phyloP scores from a whole-genome alignment of 2,113 vertebrate genomes.

The Morone chrysops region DNA sequence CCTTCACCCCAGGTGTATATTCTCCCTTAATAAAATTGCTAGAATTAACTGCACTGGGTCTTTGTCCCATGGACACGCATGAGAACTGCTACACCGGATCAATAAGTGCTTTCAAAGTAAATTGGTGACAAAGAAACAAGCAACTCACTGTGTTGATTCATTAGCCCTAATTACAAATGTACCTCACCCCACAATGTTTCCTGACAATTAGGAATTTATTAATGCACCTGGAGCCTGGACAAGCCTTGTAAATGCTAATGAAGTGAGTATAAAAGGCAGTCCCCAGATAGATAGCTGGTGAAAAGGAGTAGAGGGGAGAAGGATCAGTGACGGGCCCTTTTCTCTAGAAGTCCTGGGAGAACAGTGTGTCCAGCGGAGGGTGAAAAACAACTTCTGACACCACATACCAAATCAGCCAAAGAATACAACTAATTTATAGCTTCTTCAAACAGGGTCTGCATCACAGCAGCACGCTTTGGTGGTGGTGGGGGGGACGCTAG shows the following conservation, averaged over 20 bases:
- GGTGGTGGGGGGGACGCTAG: not conserved
- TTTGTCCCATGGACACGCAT: slow-evolving; percentile 18
- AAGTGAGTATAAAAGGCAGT: slow-evolving; percentile 50
- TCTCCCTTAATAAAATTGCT: slow-evolving; percentile 28
- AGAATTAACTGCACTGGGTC: slow-evolving; percentile 38
- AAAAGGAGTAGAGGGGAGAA: slow-evolving; percentile 54
- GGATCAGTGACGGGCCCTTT: slow-evolving; percentile 72
- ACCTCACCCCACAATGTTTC: slow-evolving; percentile 39
- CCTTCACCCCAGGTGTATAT: slow-evolving; percentile 29
- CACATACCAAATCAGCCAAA: slow-evolving; percentile 63
- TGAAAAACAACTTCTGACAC: slow-evolving; percentile 81
- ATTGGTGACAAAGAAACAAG: slow-evolving; percentile 54
- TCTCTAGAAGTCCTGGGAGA: slow-evolving; percentile 64
- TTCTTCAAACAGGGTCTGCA: slow-evolving; percentile 10
- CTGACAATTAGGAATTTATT: slow-evolving; percentile 55
- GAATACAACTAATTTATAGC: slow-evolving; percentile 54
- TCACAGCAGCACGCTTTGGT: not conserved
- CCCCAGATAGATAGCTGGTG: slow-evolving; percentile 61
- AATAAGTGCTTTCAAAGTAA: slow-evolving; percentile 65
- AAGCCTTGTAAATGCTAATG: slow-evolving; percentile 75
- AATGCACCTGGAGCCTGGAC: slow-evolving; percentile 58
- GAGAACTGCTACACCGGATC: slow-evolving; percentile 33
- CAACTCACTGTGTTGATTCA: slow-evolving; percentile 31
- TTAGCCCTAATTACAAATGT: slow-evolving; percentile 52
- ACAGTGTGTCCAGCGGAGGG: slow-evolving; percentile 75